Conservation (phyloP, 2,797 vertebrate genomes). For the Pangasius macronema region DNA sequence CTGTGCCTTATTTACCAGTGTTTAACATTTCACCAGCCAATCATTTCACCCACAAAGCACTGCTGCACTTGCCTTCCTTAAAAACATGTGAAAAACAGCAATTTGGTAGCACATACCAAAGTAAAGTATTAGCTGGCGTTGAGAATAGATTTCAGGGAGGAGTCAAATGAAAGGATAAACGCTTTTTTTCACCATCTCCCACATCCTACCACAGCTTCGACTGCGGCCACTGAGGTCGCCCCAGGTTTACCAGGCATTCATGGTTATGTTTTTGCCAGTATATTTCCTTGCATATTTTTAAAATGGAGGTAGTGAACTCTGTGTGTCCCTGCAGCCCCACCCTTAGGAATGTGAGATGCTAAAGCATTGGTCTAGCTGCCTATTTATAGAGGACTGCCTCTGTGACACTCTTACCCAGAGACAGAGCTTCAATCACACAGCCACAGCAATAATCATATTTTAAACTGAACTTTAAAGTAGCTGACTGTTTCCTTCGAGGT, state of each 20-base stretch:
- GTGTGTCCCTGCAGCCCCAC: conserved; percentile 53
- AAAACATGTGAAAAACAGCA: conserved; percentile 36
- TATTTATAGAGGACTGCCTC: conserved; percentile 77
- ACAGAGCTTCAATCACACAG: conserved; percentile 61
- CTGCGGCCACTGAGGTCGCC: conserved; percentile 50
- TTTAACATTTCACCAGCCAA: conserved; percentile 1
- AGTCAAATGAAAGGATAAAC: conserved; percentile 56
- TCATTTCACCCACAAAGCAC: background rate
- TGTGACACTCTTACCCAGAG: conserved; percentile 77
- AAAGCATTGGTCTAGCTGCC: conserved; percentile 67
- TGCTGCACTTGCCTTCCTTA: conserved; percentile 41
- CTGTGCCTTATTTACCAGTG: background rate
- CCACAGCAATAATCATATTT: conserved; percentile 43
- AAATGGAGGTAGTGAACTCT: conserved; percentile 65
- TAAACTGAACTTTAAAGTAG: conserved; percentile 50
- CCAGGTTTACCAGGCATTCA: conserved; percentile 57
- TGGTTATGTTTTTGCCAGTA: conserved; percentile 65
- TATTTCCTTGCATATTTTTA: conserved; percentile 70
- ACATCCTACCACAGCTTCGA: conserved; percentile 68
- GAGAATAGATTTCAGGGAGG: conserved; percentile 55
- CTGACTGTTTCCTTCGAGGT: conserved; percentile 11
- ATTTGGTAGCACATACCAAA: conserved; percentile 57
- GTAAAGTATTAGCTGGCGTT: conserved; percentile 60
- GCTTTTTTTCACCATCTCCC: conserved; percentile 63
- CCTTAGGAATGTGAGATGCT: conserved; percentile 76